Evolutionary conservation across 2,113 vertebrate species (phyloP), one percentile per base, ranked within the genome.

Genomic region (Myiagra hebetior): DNA sequence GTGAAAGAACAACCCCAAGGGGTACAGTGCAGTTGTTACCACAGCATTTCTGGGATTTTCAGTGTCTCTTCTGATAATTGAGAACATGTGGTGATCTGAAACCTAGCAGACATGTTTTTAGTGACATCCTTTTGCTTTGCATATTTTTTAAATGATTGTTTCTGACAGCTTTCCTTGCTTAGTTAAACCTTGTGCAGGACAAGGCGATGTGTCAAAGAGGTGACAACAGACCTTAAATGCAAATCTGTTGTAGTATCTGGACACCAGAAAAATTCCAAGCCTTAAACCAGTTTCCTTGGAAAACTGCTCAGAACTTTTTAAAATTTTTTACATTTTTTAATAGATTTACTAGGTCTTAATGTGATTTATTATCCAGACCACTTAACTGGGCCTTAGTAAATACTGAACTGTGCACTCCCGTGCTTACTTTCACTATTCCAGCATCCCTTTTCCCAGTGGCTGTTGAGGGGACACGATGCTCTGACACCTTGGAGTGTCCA

Each of bases 291-390:
- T 94, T 93, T 91, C 87, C 70, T 52, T 18, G 16, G 93, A 89
- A 91, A 94, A 82, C 77, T 83, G 84, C 81, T 94, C 84, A 87
- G 85, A 97, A 85, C 73, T 96, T 95, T 96, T 95, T 94, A 82
- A 95, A 84, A 55, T 93, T 95, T 95, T 97, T 92, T 87, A 87
- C 73, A 76, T 89, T 91, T 97, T 97, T 92, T 82, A 44, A 89
- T 95, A 89, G 65, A 88, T 94, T 86, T 95, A 57, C 52, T 72
- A 86, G 85, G 53, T 97, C 94, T 97, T 83, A 79, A 96, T 80
- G 87, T 74, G 81, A 80, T 84, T 10, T 85, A 46, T 91, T 97
- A 95, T 67, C 85, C 55, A 67, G 46, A 68, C 87, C 62, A 18
- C 83, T 93, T 68, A 57, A 55, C 64, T 27, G 77, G 86, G 79